These are phyloP conservation scores for Lepeophtheirus salmonis DNA, from an alignment of 1,140 invertebrate genomes.

Conservation along the genomic window DNA sequence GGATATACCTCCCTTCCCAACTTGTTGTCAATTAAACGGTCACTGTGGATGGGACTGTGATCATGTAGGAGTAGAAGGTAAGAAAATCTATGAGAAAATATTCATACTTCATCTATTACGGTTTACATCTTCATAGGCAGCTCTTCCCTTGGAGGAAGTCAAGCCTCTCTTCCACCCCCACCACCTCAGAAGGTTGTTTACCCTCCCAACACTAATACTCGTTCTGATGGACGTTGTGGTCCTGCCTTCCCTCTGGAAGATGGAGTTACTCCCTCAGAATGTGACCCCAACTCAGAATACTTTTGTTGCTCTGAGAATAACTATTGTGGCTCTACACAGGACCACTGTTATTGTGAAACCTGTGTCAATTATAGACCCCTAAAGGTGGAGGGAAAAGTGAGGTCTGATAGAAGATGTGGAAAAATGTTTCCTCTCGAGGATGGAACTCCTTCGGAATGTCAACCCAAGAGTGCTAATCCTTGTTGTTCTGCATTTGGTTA, in stretches of 20 bases:
- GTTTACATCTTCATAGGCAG: too few species aligned
- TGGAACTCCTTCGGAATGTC: slow-evolving; percentile 20
- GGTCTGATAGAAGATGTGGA: slow-evolving; percentile 22
- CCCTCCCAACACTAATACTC: slow-evolving; percentile 5
- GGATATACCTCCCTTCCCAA: slow-evolving; percentile 16
- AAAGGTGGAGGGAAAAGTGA: slow-evolving; percentile 9
- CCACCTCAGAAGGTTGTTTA: slow-evolving; percentile 4
- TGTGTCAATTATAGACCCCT: slow-evolving; percentile 23
- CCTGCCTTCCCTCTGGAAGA: slow-evolving; percentile 19
- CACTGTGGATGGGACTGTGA: slow-evolving; percentile 19
- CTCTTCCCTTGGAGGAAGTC: background rate
- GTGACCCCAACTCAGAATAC: slow-evolving; percentile 21
- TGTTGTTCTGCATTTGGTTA: slow-evolving; percentile 23
- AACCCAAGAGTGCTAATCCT: slow-evolving; percentile 20
- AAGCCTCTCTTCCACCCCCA: background rate
- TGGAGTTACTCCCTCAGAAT: slow-evolving; percentile 19
- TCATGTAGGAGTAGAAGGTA: slow-evolving; percentile 6
- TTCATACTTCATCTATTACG: too few species aligned
- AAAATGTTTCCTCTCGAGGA: slow-evolving; percentile 19
- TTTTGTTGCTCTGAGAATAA: slow-evolving; percentile 23
- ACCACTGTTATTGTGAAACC: slow-evolving; percentile 22
- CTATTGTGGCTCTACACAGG: slow-evolving; percentile 22
- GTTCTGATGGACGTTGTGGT: slow-evolving; percentile 22
- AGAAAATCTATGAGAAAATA: too few species aligned
- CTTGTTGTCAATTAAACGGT: slow-evolving; percentile 17